Conservation (phyloP, 2,113 vertebrate species). For the Laterallus jamaicensis region DNA sequence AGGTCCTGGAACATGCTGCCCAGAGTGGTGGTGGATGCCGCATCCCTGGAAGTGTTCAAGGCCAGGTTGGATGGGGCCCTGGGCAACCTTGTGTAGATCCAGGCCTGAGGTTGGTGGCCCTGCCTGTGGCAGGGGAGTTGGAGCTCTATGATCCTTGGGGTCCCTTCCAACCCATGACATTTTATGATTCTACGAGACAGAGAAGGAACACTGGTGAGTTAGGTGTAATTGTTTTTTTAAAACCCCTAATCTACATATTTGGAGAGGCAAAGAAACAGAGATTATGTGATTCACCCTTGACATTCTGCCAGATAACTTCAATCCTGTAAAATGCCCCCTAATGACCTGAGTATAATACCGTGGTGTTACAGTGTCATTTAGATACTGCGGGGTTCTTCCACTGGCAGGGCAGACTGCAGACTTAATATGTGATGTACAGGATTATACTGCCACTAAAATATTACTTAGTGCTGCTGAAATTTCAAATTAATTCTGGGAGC, state of each 20-base stretch:
- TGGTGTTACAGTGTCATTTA: constrained; percentile 46
- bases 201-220: neutral
- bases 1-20: no score
- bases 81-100: no score
- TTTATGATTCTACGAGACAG: neutral
- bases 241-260: constrained; percentile 52
- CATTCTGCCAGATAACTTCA: constrained; percentile 45
- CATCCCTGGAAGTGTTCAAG: no score
- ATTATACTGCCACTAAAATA: constrained; percentile 53
- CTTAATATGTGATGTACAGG: constrained; percentile 23
- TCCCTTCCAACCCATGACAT: no score
- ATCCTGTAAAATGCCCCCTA: constrained; percentile 51
- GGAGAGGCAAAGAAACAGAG: constrained; percentile 50
- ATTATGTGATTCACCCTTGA: constrained; percentile 31
- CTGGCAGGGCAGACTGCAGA: neutral
- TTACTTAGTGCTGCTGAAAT: constrained; percentile 49
- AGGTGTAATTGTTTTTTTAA: neutral
- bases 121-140: no score
- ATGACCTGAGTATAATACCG: constrained; percentile 60
- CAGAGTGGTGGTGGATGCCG: no score
- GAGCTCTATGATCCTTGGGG: no score
- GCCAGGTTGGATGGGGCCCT: no score
- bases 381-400: constrained; percentile 37
- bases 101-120: no score
- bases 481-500: constrained; percentile 54